A percentile compares a stretch with the other conserved stretches of the same genome.
These are phyloP conservation scores for Pollicipes pollicipes DNA, from an alignment of 1,140 invertebrate species.

Conservation along the genomic window DNA sequence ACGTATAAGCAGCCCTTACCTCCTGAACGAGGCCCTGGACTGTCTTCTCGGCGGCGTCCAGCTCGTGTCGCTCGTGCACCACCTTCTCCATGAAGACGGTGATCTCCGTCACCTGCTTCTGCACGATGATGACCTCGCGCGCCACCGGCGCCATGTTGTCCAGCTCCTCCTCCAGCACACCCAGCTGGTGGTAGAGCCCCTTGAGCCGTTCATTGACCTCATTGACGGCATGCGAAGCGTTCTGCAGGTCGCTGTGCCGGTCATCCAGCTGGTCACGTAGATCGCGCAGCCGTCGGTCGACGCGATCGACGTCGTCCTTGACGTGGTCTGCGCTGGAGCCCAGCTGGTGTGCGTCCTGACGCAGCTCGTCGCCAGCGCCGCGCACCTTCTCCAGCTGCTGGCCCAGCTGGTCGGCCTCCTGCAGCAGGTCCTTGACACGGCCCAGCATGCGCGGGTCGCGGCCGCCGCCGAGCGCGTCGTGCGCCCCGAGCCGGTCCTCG, in stretches of 20 bases:
- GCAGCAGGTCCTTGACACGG: slow-evolving; percentile 53
- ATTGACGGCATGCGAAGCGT: slow-evolving; percentile 64
- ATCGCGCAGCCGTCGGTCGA: slow-evolving; percentile 58
- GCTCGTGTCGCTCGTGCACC: slow-evolving; percentile 38
- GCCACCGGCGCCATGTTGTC: slow-evolving; percentile 66
- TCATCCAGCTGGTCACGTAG: slow-evolving; percentile 57
- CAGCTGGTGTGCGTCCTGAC: slow-evolving; percentile 40
- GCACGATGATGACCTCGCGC: slow-evolving; percentile 65
- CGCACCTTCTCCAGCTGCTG: slow-evolving; percentile 54
- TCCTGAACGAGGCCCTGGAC: slow-evolving; percentile 50
- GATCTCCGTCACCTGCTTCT: slow-evolving; percentile 61
- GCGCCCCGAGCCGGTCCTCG: slow-evolving; percentile 66
- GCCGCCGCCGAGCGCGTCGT: slow-evolving; percentile 51
- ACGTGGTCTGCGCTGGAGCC: slow-evolving; percentile 49
- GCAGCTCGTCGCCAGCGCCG: slow-evolving; percentile 50
- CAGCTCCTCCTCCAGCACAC: slow-evolving; percentile 61
- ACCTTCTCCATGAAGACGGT: slow-evolving; percentile 43
- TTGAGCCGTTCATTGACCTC: slow-evolving; percentile 76
- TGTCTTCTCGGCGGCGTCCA: slow-evolving; percentile 46
- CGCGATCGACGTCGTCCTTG: slow-evolving; percentile 52
- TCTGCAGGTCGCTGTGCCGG: slow-evolving; percentile 59
- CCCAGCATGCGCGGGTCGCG: slow-evolving; percentile 65
- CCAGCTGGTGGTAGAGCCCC: slow-evolving; percentile 49
- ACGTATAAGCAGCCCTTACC: too few species aligned
- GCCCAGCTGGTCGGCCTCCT: slow-evolving; percentile 52